These are phyloP conservation scores for Augiades crinisus DNA, from an alignment of 2,888 invertebrate species.

Conservation along the genomic window DNA sequence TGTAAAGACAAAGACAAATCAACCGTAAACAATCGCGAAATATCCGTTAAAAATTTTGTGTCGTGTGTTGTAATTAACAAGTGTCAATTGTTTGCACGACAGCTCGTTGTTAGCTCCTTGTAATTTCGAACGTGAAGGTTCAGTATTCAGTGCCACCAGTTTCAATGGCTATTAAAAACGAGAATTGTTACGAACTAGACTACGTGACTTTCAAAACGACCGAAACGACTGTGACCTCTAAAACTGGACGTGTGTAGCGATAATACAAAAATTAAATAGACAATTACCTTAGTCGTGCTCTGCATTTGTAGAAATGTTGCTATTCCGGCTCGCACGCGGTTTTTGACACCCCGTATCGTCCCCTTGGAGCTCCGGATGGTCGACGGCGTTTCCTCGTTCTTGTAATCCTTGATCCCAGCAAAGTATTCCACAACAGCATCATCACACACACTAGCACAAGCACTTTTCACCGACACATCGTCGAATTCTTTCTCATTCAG, in stretches of 20 bases:
- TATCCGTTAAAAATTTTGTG: conserved; percentile 17
- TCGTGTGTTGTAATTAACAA: conserved; percentile 16
- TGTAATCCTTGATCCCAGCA: conserved; percentile 89
- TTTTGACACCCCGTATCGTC: conserved; percentile 96
- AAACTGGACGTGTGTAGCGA: conserved; percentile 67
- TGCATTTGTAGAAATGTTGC: conserved; percentile 96
- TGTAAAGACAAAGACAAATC: conserved; percentile 14
- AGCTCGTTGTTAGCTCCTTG: conserved; percentile 9
- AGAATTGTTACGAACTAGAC: conserved; percentile 15
- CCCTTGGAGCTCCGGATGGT: conserved; percentile 95
- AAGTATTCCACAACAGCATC: conserved; percentile 85
- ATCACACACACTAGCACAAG: conserved; percentile 63
- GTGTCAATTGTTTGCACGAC: conserved; percentile 22
- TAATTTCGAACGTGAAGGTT: conserved; percentile 17
- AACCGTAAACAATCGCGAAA: conserved; percentile 9
- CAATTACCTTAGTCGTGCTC: conserved; percentile 89
- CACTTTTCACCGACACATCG: conserved; percentile 67
- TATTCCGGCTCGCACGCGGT: conserved; percentile 96
- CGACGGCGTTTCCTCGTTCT: conserved; percentile 83
- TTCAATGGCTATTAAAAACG: conserved; percentile 19
- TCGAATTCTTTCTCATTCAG: conserved; percentile 86
- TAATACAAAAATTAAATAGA: conserved; percentile 25
- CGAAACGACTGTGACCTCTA: conserved; percentile 60
- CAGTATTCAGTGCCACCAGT: conserved; percentile 11
- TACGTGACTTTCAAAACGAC: conserved; percentile 59